Conservation (phyloP, 2,888 invertebrate genomes). For the Electrophaes corylata region DNA sequence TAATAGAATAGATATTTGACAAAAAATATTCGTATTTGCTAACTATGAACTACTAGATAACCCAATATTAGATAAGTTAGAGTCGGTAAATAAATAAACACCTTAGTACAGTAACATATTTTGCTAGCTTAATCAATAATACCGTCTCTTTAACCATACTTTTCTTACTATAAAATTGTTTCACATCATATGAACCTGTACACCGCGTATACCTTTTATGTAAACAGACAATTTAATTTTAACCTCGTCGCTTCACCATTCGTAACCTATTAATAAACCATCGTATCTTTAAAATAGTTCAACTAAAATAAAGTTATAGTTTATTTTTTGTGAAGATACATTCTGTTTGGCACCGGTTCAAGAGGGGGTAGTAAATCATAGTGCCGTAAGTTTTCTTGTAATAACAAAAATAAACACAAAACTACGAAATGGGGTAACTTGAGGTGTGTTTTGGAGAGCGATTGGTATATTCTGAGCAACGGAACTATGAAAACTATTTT, state of each 20-base stretch:
- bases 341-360: conserved; percentile 41
- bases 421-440: conserved; percentile 8
- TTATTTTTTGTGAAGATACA: conserved; percentile 38
- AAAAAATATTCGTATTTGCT: no score
- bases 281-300: conserved; percentile 38
- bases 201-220: neutral
- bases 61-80: no score
- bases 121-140: no score
- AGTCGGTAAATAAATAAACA: no score
- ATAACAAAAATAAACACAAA: conserved; percentile 30
- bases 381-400: conserved; percentile 33
- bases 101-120: no score
- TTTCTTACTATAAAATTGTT: no score
- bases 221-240: conserved; percentile 32
- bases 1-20: no score
- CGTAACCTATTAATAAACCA: conserved; percentile 35
- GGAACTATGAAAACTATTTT: neutral
- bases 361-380: conserved; percentile 37
- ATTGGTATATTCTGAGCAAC: neutral
- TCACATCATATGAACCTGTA: neutral
- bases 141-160: no score
- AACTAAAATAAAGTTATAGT: conserved; percentile 33
- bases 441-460: neutral
- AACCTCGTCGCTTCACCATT: conserved; percentile 29
- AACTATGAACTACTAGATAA: no score